Base-by-base conservation (phyloP, 2,113 vertebrate genomes). In the Nestor notabilis region DNA sequence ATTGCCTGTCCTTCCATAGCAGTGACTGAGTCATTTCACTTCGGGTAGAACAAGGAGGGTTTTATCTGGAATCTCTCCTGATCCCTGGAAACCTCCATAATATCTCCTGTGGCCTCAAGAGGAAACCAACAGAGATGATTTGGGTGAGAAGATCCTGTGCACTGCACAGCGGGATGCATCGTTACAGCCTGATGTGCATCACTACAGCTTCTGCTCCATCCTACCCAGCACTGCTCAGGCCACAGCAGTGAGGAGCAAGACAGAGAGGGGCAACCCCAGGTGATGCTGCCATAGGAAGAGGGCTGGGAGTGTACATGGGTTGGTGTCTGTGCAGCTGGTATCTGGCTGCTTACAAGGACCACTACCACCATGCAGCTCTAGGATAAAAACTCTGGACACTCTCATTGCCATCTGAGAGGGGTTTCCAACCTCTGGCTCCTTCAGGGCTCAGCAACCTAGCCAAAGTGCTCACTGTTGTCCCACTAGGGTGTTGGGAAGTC, bases 161-260 rank as follows among this genome's bases (percentile, higher is more conserved):
- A 14, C 23, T 2, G 1, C 0, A 2, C 33, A 23, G 19, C 18
- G 3, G 1, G 20, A 66, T 58, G 12, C 2, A 13, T 61, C 46
- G 2, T 50, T 56, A 7, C 31, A 23, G 39, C 33, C 37, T 63
- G 52, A 75, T 35, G 35, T 37, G 41, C 41, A 25, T 76, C 55
- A 16, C n/a, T 49, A 17, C 16, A 50, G 55, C 72, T 93, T 74
- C 47, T 83, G 49, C 87, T 74, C 2, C 2, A 18, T 41, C 74
- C 44, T 47, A 8, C 24, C 33, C 60, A n/a, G 43, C 17, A 47
- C 46, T 0, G 0, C 2, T 19, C 35, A 66, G 72, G 44, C 49
- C n/a, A 35, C 49, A 53, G 53, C 44, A 83, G 17, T 10, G 23
- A 66, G 49, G 33, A 71, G 17, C 3, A 3, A 35, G 47, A 41